Evolutionary conservation across 23 tunicate species (phyloP), one percentile per base, ranked within the genome.

Genomic region (Trididemnum clinides): DNA sequence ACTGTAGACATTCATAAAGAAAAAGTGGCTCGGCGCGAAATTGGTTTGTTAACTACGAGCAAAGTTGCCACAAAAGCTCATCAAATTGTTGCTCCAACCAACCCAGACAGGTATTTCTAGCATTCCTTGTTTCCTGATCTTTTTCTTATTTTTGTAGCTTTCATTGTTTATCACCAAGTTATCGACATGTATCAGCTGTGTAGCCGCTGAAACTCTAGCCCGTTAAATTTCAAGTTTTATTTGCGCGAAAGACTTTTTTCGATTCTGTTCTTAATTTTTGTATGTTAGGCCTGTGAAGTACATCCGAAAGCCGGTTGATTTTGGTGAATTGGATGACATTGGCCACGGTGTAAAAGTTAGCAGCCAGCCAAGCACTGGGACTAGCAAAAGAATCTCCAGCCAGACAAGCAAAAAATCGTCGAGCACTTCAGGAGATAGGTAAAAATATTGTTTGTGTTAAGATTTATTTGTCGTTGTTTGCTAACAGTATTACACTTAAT

Each of bases 1-100:
- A 86, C 94, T 57, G 99, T 96, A 22, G 99, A 96, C 64, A 85
- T 96, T 75, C 99, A 96, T 81, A 91, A 93, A 51, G 99, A 96
- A 73, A 96, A 96, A 65, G 91, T 95, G 7, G 95, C 95, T 28
- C 80, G 98, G 12, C 72, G 95, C 12, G 95, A 95, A 82, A 95
- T 90, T 51, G 98, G 95, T n/a, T 84, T 90, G 34, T 82, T 95
- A 2, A 95, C 98, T 25, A 88, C 95, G n/a, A 89, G 81, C 74
- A 89, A 95, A 86, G 33, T 66, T 0, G 71, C 82, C 34, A 39
- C 98, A 28, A 71, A 86, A 76, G 36, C 89, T 49, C 91, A 84
- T 77, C 91, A 88, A 51, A 95, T 90, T 69, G 84, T 95, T 1
- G 93, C 89, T 0, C 98, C 98, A 33, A 51, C 84, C 10, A 88